A percentile compares a stretch with the other conserved stretches of the same genome.
Conservation (phyloP, 2,888 invertebrate species). For the Ophion obscuratus region DNA sequence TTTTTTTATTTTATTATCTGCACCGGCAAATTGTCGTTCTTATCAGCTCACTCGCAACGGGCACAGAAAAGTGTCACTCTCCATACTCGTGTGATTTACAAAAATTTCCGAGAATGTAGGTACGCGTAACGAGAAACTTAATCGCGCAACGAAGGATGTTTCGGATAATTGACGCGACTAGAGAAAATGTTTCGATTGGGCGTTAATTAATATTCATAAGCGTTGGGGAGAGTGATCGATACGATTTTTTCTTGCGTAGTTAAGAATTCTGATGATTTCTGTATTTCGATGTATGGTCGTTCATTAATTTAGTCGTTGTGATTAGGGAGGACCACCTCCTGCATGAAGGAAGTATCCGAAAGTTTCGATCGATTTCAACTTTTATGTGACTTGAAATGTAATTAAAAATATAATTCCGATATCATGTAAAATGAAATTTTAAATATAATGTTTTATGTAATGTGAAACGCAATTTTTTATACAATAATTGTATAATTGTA, state of each 20-base stretch:
- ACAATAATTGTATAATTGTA: neutral
- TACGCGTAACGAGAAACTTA: neutral
- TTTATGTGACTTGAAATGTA: neutral
- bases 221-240: no score
- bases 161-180: neutral
- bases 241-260: no score
- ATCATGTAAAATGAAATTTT: neutral
- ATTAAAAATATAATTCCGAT: neutral
- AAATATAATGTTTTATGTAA: neutral
- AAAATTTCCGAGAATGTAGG: neutral
- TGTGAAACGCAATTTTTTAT: neutral
- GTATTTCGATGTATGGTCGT: no score
- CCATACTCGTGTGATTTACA: neutral
- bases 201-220: no score
- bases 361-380: neutral
- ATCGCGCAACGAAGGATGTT: neutral
- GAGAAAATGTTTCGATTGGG: neutral
- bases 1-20: constrained; percentile 47
- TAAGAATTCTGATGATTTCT: no score
- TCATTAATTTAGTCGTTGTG: no score
- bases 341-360: neutral
- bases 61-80: constrained; percentile 27
- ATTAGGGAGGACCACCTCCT: neutral
- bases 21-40: constrained; percentile 45
- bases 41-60: constrained; percentile 52